Base-by-base conservation (phyloP, 2,888 invertebrate genomes). In the Epiblema foenella region DNA sequence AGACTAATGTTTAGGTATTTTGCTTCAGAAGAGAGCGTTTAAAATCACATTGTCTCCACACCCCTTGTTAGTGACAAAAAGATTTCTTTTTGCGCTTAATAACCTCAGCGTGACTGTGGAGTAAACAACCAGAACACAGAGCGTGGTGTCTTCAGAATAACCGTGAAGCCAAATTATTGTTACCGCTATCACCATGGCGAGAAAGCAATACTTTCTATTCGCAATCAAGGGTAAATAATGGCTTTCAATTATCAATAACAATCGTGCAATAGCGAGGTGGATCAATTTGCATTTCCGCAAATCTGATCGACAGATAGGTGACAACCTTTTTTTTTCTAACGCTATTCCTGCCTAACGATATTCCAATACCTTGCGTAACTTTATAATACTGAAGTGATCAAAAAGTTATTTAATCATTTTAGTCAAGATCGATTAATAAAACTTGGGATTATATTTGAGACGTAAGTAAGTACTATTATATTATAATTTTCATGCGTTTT, bases 161-260 rank as follows among this genome's bases (percentile, higher is more conserved):
- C 82, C 84, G 85, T 85, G 83, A 85, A 84, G 80, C 77, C 75
- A 77, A 81, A 84, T 85, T 79, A 83, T 82, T 84, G 81, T 85
- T 83, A 80, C 79, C 77, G 78, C 80, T 78, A 80, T 83, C 71
- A 54, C 72, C 79, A 80, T 83, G 79, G 77, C 81, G 86, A 84
- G 89, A 91, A 90, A 90, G 89, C 81, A 78, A 79, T 81, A 84
- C 90, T 91, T 90, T 91, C 89, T 87, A 85, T 80, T 75, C 77
- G 78, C 83, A 84, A 87, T 86, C 81, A 88, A 87, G 81, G 84
- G 85, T 85, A 85, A 84, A 86, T 84, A 85, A 87, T 85, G 78
- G 79, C 79, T 80, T 83, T 84, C 81, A 83, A 84, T 84, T 78
- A 78, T 78, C 74, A 75, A 76, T 76, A 74, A 75, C 77, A 68